Conservation (phyloP, 2,888 invertebrate species). For the Parnassius smintheus region DNA sequence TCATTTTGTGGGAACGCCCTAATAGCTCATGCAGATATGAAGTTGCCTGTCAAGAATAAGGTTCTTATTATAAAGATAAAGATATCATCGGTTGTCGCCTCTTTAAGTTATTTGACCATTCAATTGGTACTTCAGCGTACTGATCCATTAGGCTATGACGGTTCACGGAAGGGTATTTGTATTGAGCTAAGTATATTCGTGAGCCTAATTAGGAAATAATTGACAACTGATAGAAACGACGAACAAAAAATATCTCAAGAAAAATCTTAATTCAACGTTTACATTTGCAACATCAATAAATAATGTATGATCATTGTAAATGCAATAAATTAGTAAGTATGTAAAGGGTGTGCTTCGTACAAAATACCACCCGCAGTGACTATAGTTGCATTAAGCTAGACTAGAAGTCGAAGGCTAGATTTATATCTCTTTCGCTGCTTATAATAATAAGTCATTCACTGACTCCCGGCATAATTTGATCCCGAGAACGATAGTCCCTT, state of each 20-base stretch:
- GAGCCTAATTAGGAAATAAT: too few relatives aligned
- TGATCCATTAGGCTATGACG: too few relatives aligned
- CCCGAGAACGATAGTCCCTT: conserved; percentile 28
- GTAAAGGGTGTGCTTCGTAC: conserved; percentile 1
- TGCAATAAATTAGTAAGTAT: conserved; percentile 13
- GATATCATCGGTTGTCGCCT: too few relatives aligned
- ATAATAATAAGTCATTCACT: conserved; percentile 34
- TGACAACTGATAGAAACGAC: too few relatives aligned
- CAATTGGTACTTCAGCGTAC: too few relatives aligned
- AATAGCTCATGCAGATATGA: too few relatives aligned
- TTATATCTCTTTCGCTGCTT: conserved; percentile 29
- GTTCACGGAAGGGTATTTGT: too few relatives aligned
- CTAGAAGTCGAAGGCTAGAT: conserved; percentile 20
- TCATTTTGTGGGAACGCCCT: too few relatives aligned
- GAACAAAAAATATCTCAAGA: background rate
- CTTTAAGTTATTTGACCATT: too few relatives aligned
- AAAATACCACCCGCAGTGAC: conserved; percentile 28
- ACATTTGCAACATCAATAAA: conserved; percentile 1
- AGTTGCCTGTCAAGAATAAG: too few relatives aligned
- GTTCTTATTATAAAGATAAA: too few relatives aligned
- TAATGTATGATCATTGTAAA: conserved; percentile 2
- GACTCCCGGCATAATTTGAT: conserved; percentile 33
- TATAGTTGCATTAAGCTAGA: conserved; percentile 21
- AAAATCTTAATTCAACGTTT: background rate
- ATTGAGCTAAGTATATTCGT: too few relatives aligned